phyloP scores from a whole-genome alignment of 2,797 vertebrate species.

The Kryptopterus vitreolus region DNA sequence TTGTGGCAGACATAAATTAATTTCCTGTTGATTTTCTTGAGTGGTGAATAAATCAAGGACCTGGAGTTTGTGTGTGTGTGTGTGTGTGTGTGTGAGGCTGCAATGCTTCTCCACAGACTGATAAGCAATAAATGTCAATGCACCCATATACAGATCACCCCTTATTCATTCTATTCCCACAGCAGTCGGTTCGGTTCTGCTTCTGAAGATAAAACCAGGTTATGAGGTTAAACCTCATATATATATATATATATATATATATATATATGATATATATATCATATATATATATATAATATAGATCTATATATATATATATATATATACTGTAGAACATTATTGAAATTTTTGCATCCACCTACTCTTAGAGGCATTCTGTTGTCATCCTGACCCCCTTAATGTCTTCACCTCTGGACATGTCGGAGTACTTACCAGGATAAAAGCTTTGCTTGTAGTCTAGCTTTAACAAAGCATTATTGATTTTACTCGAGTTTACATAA shows the following conservation, averaged over 20 bases:
- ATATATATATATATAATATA: not conserved
- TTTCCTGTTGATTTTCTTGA: conserved; percentile 31
- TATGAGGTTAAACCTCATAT: not conserved
- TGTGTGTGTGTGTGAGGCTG: not conserved
- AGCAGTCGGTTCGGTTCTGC: not conserved
- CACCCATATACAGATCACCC: conserved; percentile 15
- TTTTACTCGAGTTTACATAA: conserved; percentile 28
- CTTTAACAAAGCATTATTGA: conserved; percentile 38
- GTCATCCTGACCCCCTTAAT: conserved; percentile 28
- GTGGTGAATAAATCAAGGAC: conserved; percentile 38
- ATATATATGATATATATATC: not conserved
- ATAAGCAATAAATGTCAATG: conserved; percentile 33
- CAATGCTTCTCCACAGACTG: conserved; percentile 19
- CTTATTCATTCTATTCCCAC: not conserved
- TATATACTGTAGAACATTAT: not conserved
- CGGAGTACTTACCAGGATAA: conserved; percentile 38
- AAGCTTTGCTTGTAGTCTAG: not conserved
- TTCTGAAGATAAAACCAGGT: not conserved
- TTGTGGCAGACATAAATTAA: not conserved
- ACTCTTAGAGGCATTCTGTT: conserved; percentile 29
- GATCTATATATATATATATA: not conserved
- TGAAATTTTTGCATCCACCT: not conserved
- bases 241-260: not conserved
- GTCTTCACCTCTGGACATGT: conserved; percentile 38
- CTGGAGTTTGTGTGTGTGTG: conserved; percentile 7